A percentile compares a stretch with the other conserved stretches of the same genome.
phyloP scores from a whole-genome alignment of 2,888 invertebrate genomes.

The Willowsia nigromaculata region DNA sequence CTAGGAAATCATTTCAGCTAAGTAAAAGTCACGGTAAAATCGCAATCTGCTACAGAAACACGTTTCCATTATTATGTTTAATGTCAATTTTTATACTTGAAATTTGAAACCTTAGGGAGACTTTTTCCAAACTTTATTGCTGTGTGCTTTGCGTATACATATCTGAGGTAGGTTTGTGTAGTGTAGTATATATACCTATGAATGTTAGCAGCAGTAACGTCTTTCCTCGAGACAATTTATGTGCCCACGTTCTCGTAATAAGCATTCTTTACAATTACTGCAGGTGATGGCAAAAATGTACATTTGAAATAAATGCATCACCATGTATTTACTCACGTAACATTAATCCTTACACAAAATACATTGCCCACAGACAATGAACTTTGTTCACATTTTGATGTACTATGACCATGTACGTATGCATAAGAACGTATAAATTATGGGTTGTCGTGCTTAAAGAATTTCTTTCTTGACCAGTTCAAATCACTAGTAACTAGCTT shows the following conservation, averaged over 20 bases:
- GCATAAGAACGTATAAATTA: conserved; percentile 56
- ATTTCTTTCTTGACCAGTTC: no score
- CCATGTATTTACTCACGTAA: background rate
- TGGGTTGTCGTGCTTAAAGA: conserved; percentile 38
- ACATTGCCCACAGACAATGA: conserved; percentile 64
- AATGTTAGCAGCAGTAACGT: no score
- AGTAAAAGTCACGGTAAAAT: conserved; percentile 2
- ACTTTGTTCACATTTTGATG: conserved; percentile 55
- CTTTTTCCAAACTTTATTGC: background rate
- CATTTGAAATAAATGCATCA: background rate
- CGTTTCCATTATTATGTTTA: background rate
- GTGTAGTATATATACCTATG: no score
- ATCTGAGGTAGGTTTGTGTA: background rate
- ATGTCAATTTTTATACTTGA: conserved; percentile 29
- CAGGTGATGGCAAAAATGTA: background rate
- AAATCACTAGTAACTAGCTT: no score
- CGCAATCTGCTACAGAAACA: background rate
- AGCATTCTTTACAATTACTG: background rate
- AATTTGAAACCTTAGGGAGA: background rate
- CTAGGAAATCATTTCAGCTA: background rate
- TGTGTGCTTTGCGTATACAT: background rate
- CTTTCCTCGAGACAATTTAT: background rate
- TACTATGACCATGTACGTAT: conserved; percentile 8
- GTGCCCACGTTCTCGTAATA: background rate
- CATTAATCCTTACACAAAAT: no score